A percentile compares a stretch with the other conserved stretches of the same genome.
Evolutionary conservation across 2,888 invertebrate species (phyloP).

Genomic region (Urechis unicinctus): DNA sequence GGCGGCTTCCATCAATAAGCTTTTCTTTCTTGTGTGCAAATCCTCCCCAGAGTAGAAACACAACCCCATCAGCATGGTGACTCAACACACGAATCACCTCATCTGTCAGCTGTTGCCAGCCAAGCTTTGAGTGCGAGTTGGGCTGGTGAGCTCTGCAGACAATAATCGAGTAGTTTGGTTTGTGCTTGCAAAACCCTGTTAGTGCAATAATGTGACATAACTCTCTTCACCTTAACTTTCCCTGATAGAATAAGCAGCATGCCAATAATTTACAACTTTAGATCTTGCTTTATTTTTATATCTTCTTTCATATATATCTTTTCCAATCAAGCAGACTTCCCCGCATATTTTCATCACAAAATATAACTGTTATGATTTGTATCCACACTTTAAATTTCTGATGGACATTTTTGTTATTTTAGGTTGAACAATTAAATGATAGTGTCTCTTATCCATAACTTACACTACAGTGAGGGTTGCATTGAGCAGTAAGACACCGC

Average conservation of each 20-base stretch:
- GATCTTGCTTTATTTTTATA: too few relatives aligned
- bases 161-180: background rate
- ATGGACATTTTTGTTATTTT: too few relatives aligned
- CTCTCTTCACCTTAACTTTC: too few relatives aligned
- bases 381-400: background rate
- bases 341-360: too few relatives aligned
- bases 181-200: too few relatives aligned
- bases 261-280: too few relatives aligned
- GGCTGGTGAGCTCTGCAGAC: constrained; percentile 34
- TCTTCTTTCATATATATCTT: too few relatives aligned
- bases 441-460: constrained; percentile 20
- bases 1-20: constrained; percentile 30
- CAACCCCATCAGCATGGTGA: constrained; percentile 25
- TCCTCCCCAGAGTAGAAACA: constrained; percentile 43
- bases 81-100: constrained; percentile 32
- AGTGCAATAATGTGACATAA: too few relatives aligned
- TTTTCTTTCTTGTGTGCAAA: constrained; percentile 43
- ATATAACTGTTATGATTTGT: background rate
- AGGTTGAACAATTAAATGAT: too few relatives aligned
- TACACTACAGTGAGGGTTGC: constrained; percentile 42
- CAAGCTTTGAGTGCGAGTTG: constrained; percentile 38
- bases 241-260: too few relatives aligned
- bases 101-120: constrained; percentile 44
- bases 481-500: constrained; percentile 42
- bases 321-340: background rate